Evolutionary conservation across 30 jellyfish, hydroid and myxozoan genomes (phyloP).

Genomic region (Chrysaora quinquecirrha): DNA sequence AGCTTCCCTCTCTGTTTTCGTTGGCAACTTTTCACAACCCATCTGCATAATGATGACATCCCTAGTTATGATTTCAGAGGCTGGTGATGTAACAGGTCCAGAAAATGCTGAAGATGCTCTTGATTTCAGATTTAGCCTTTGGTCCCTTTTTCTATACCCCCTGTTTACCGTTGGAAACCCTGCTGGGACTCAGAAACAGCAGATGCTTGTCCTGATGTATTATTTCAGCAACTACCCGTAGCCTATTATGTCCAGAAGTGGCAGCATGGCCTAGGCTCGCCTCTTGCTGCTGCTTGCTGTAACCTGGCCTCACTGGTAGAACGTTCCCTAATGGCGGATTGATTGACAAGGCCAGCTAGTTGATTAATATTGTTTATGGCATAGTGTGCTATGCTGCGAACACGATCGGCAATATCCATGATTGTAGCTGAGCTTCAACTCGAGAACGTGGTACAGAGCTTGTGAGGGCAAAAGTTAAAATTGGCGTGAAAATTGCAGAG

Average conservation of each 20-base stretch:
- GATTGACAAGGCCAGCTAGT: conserved; percentile 19
- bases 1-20: conserved; percentile 8
- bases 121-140: neutral
- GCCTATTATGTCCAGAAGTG: neutral
- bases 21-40: conserved; percentile 11
- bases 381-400: conserved; percentile 9
- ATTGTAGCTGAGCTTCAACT: neutral
- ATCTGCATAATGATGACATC: conserved; percentile 1
- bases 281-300: conserved; percentile 8
- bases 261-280: conserved; percentile 17
- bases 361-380: conserved; percentile 9
- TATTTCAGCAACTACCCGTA: neutral
- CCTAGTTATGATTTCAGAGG: conserved; percentile 2
- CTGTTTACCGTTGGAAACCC: conserved; percentile 19
- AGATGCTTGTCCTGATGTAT: conserved; percentile 11
- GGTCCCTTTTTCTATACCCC: conserved; percentile 5
- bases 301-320: neutral
- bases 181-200: conserved; percentile 3
- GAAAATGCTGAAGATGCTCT: conserved; percentile 11
- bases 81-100: conserved; percentile 8
- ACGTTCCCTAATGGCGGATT: neutral
- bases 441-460: neutral
- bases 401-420: conserved; percentile 7
- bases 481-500: conserved; percentile 4
- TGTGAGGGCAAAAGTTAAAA: neutral